phyloP scores from a whole-genome alignment of 2,797 vertebrate genomes.

The Pseudochirops cupreus region DNA sequence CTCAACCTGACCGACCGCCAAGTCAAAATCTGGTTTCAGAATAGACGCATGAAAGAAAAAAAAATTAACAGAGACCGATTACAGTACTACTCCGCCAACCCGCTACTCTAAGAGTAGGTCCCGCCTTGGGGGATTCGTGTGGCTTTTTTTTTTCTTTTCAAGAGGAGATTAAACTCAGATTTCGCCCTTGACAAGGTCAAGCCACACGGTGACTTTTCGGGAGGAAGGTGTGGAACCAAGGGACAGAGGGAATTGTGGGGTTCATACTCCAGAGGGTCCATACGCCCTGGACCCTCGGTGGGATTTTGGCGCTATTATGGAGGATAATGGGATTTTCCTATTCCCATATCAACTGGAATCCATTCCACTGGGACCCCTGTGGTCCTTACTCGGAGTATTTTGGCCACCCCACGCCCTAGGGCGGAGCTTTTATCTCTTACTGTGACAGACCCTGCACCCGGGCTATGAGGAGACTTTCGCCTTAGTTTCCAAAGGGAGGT shows the following conservation, averaged over 20 bases:
- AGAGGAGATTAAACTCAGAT: slow-evolving; percentile 84
- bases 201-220: slow-evolving; percentile 81
- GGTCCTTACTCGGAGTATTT: slow-evolving; percentile 74
- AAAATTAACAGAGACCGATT: slow-evolving; percentile 99
- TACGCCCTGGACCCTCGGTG: slow-evolving; percentile 67
- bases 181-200: slow-evolving; percentile 88
- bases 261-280: slow-evolving; percentile 71
- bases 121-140: slow-evolving; percentile 65
- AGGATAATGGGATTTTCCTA: slow-evolving; percentile 67
- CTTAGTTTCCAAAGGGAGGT: slow-evolving; percentile 59
- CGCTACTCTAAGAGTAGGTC: slow-evolving; percentile 91
- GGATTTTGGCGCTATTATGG: slow-evolving; percentile 45
- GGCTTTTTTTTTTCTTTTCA: slow-evolving; percentile 68
- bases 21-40: slow-evolving; percentile 99
- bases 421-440: slow-evolving; percentile 79
- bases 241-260: slow-evolving; percentile 74
- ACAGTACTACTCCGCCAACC: slow-evolving; percentile 98
- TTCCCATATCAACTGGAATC: slow-evolving; percentile 81
- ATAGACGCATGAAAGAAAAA: slow-evolving; percentile 99
- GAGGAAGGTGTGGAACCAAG: slow-evolving; percentile 79
- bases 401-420: slow-evolving; percentile 63
- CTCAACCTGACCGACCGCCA: slow-evolving; percentile 98
- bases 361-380: slow-evolving; percentile 78
- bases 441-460: slow-evolving; percentile 73
- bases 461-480: slow-evolving; percentile 53